phyloP scores from a whole-genome alignment of 2,797 vertebrate species.

The Liasis olivaceus region DNA sequence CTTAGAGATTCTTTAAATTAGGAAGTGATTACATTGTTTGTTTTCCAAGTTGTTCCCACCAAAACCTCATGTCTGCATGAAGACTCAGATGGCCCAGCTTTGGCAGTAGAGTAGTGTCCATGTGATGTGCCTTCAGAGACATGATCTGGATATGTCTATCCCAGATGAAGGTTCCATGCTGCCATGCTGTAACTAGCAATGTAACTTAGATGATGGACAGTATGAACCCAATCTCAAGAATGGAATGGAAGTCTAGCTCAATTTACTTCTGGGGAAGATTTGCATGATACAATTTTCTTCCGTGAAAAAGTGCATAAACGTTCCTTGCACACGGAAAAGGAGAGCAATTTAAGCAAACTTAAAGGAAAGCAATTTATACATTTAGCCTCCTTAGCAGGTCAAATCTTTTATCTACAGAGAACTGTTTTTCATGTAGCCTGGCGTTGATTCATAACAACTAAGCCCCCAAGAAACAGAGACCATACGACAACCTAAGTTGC shows the following conservation, averaged over 20 bases:
- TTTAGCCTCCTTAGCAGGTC: background rate
- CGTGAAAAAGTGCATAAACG: background rate
- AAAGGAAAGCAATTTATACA: background rate
- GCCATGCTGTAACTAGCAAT: background rate
- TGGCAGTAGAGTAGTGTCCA: background rate
- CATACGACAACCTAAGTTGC: background rate
- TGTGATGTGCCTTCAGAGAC: too few species aligned
- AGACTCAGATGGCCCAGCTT: background rate
- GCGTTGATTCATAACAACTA: background rate
- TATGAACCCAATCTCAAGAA: background rate
- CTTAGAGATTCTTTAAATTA: background rate
- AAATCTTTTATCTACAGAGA: background rate
- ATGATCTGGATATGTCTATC: background rate
- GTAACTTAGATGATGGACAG: background rate
- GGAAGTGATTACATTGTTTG: background rate
- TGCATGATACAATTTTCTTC: background rate
- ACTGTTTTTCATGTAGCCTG: background rate
- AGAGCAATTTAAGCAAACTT: background rate
- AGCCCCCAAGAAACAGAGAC: background rate
- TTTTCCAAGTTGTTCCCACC: background rate
- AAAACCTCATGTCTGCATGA: background rate
- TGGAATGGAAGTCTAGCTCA: background rate
- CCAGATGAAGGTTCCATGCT: background rate
- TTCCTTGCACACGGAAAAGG: background rate
- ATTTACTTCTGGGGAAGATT: background rate